These are phyloP conservation scores for Drepana falcataria DNA, from an alignment of 2,888 invertebrate species.

Conservation along the genomic window DNA sequence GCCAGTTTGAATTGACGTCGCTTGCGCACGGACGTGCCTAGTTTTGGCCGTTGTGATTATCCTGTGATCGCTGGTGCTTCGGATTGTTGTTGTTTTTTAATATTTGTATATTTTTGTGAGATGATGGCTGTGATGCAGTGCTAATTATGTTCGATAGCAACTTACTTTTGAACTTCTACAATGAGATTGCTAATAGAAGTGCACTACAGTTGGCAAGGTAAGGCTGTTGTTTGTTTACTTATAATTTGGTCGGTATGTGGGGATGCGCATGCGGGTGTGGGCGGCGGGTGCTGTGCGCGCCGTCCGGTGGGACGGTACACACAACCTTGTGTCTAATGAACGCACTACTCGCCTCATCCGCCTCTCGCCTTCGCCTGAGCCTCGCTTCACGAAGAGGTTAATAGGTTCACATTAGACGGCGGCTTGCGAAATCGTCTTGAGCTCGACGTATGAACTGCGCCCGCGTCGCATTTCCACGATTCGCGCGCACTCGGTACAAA, in stretches of 20 bases:
- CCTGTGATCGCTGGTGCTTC: slow-evolving; percentile 71
- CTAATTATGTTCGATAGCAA: slow-evolving; percentile 75
- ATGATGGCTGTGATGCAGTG: slow-evolving; percentile 76
- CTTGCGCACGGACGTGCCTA: slow-evolving; percentile 76
- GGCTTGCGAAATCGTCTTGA: slow-evolving; percentile 68
- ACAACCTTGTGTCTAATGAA: slow-evolving; percentile 77
- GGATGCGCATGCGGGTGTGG: slow-evolving; percentile 35
- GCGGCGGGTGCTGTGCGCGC: slow-evolving; percentile 25
- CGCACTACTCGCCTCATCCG: slow-evolving; percentile 69
- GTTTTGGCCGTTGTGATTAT: slow-evolving; percentile 67
- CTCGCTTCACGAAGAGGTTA: slow-evolving; percentile 73
- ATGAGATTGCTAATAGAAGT: slow-evolving; percentile 76
- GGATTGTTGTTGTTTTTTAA: slow-evolving; percentile 66
- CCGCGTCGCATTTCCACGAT: slow-evolving; percentile 64
- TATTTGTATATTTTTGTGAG: slow-evolving; percentile 51
- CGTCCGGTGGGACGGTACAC: slow-evolving; percentile 50
- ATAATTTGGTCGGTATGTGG: slow-evolving; percentile 41
- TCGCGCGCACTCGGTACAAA: slow-evolving; percentile 58
- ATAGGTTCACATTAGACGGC: slow-evolving; percentile 79
- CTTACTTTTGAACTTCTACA: slow-evolving; percentile 72
- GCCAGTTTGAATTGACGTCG: slow-evolving; percentile 77
- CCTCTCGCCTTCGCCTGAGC: slow-evolving; percentile 75
- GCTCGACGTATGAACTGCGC: slow-evolving; percentile 54
- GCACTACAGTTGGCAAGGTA: slow-evolving; percentile 77
- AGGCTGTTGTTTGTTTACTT: slow-evolving; percentile 64